Evolutionary conservation across 2,888 invertebrate genomes (phyloP), one percentile per base, ranked within the genome.

Genomic region (Rhagonycha lutea): DNA sequence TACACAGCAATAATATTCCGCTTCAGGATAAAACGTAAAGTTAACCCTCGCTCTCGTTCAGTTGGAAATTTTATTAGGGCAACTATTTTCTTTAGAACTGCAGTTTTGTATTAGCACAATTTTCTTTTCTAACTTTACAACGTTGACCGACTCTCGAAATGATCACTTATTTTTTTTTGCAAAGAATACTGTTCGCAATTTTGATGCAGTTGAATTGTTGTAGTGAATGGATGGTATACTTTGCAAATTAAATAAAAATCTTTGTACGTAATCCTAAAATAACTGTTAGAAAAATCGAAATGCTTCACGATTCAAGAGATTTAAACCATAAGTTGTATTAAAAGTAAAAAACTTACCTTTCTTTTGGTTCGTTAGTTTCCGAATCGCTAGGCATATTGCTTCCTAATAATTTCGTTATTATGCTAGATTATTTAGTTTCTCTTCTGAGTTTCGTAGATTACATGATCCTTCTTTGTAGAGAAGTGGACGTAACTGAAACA

Each of bases 331-430:
- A 73, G 68, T 62, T 60, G 61, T 32, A 69, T 69, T 62, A 73
- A 69, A 69, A 69, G 65, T 70, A 62, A 24, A 28, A 71, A 70
- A 73, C 74, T 72, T 77, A 79, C 79, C 78, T 79, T 47, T 79
- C 78, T 12, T 72, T 73, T 61, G 75, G 71, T 68, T 77, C 75
- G 75, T 77, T 79, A 12, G 78, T 73, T 69, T 78, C 79, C 14
- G 79, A 77, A 68, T 79, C 78, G 18, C 78, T 78, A 69, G 79
- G 72, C 79, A 79, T 79, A 61, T 72, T 70, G 73, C 29, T 67
- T 28, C 24, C 14, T 26, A 68, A 63, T 63, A 69, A 69, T 72
- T 73, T 69, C 28, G 47, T 47, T 47, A 32, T n/a, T 47, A 47
- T 47, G n/a, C 47, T 47, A n/a, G 47, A 47, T 47, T 47, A 47